These are phyloP conservation scores for Embidobia sp. DNA, from an alignment of 2,888 invertebrate species.

Conservation along the genomic window DNA sequence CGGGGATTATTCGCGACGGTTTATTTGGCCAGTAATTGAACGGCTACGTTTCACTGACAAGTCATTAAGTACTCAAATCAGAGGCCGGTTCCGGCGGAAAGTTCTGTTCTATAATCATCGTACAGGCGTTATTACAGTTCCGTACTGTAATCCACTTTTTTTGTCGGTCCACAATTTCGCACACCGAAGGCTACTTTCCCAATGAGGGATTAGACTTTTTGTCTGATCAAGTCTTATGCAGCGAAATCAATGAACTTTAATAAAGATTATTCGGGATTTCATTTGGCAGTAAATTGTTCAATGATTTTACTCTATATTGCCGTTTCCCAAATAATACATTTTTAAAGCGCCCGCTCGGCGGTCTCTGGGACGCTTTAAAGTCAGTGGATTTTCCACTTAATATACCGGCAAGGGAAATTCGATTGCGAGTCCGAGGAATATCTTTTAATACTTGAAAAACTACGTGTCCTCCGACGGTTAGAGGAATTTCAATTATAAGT, in stretches of 20 bases:
- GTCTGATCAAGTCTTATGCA: background rate
- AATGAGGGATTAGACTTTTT: constrained; percentile 9
- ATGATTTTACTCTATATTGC: background rate
- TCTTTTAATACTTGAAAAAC: too few species aligned
- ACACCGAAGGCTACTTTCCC: constrained; percentile 12
- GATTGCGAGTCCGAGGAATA: background rate
- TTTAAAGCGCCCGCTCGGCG: too few species aligned
- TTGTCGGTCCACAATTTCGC: constrained; percentile 14
- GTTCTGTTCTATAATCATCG: constrained; percentile 16
- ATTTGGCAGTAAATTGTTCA: background rate
- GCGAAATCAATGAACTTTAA: background rate
- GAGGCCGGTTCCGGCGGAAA: constrained; percentile 15
- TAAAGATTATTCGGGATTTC: constrained; percentile 1
- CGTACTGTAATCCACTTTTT: constrained; percentile 19
- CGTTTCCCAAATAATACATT: background rate
- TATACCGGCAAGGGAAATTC: too few species aligned
- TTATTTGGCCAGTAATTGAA: too few species aligned
- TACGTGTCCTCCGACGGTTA: too few species aligned
- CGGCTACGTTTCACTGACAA: too few species aligned
- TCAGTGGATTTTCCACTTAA: too few species aligned
- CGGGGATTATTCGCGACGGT: constrained; percentile 22
- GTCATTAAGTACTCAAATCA: constrained; percentile 47
- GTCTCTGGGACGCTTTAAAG: too few species aligned
- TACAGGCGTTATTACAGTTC: constrained; percentile 22
- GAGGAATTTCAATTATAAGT: too few species aligned